Base-by-base conservation (phyloP, 1,140 invertebrate genomes). In the Spodoptera litura region DNA sequence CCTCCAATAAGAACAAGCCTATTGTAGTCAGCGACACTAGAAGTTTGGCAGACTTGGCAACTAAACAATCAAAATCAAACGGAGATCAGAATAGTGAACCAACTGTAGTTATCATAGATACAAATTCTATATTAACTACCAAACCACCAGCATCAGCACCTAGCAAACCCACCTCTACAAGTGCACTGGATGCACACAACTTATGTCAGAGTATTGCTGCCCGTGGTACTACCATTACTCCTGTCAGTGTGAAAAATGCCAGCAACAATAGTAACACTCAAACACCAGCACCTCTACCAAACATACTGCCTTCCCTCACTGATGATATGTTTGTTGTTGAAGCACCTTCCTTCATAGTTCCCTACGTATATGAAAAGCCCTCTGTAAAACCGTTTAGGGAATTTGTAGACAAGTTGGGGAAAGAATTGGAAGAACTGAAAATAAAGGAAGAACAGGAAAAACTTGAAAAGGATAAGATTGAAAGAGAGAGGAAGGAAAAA, bases 301-400 rank as follows among this genome's bases (percentile, higher is more conserved):
- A 96, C 62, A 96, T 97, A 70, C 92, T 98, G 83, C 97, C 97
- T 1, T 97, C 97, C 6, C 94, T 98, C 4, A 98, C 97, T 9
- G 97, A 98, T 91, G 97, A 98, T 81, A 98, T 98, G 96, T 98
- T 97, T 94, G 97, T 98, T 3, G 96, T 98, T 27, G 97, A 98
- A 94, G 97, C 97, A 20, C 98, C 98, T 5, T 98, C 97, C 38
- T 98, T 98, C 87, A 98, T 98, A 92, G 97, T 98, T 81, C 98
- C 98, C 55, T 98, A 98, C 92, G 97, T 98, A 12, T 98, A 98
- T 93, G 97, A 98, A 92, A 98, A 98, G 90, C 97, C 97, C 6
- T 97, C 97, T 1, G 93, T 97, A 5, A 97, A 97, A 86, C 96
- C 96, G 72, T 95, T 98, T 38, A 97, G 97, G 88, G 96, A 97